Base-by-base conservation (phyloP, 1,140 invertebrate species). In the Parasteatoda tepidariorum region DNA sequence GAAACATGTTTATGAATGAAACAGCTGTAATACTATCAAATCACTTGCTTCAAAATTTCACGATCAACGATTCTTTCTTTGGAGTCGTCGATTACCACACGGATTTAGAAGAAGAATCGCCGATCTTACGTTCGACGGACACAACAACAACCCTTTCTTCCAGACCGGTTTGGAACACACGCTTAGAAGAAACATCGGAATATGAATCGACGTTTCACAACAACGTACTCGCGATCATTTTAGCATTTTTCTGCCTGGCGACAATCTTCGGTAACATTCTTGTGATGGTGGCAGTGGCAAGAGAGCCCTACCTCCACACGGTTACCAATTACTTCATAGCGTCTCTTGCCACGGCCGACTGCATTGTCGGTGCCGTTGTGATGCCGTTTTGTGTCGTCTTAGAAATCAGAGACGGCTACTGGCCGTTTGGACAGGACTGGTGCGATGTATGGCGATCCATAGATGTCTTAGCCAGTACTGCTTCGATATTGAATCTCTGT, bases 371-470 rank as follows among this genome's bases (percentile, higher is more conserved):
- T 24, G 92, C 93, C 0, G 89, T 95, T 7, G 92, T 96, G 2
- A 94, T 96, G 87, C 92, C 93, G 2, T 95, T 96, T 92, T 92
- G 92, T 84, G 95, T 95, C 0, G 91, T 96, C 0, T 96, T 96
- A 87, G 95, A 97, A 89, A 87, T 87, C n/a, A 87, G 88, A 54
- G 87, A 88, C 59, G 88, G 87, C n/a, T 87, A 85, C 67, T 90
- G 89, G 89, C 85, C 88, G n/a, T 89, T 89, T 73, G 87, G 88
- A 38, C 85, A 86, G 57, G 87, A 95, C 86, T 96, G 95, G 93
- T 99, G 98, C 88, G 96, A 98, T 86, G 93, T 98, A 3, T 99
- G 98, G 98, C 93, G 97, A 66, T 98, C 96, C 0, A 89, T 98
- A 61, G 98, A 99, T 89, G 97, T 99, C 0, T 92, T 99, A 7